phyloP scores from a whole-genome alignment of 2,113 vertebrate species.

The Onychorhynchus coronatus region DNA sequence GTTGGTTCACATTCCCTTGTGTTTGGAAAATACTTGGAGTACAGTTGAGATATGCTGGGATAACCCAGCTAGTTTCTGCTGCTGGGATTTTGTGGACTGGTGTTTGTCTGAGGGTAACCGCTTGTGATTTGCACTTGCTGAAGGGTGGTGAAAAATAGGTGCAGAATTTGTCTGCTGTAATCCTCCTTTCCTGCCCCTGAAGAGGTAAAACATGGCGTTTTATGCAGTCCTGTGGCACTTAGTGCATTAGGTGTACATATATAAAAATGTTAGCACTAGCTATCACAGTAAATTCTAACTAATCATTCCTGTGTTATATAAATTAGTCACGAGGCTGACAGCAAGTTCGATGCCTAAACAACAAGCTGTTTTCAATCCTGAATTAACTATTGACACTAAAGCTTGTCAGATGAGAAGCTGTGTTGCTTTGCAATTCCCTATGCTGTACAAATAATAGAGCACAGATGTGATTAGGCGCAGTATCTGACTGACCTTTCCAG shows the following conservation, averaged over 20 bases:
- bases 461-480: background rate
- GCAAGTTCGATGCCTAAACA: background rate
- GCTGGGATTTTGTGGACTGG: background rate
- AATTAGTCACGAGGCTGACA: background rate
- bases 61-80: background rate
- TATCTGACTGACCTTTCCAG: conserved; percentile 25
- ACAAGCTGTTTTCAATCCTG: background rate
- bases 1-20: background rate
- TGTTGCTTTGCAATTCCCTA: background rate
- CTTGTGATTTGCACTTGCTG: background rate
- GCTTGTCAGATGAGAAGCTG: background rate
- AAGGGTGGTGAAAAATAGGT: background rate
- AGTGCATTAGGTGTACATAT: background rate
- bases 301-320: background rate
- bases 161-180: background rate
- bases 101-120: background rate
- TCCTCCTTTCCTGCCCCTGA: background rate
- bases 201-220: background rate
- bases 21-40: background rate
- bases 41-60: background rate
- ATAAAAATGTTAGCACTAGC: background rate
- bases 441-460: background rate
- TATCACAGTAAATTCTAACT: background rate
- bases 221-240: background rate
- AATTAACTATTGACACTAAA: background rate